Percentiles rank a stretch among this genome's conserved stretches.
Conservation (phyloP, 2,797 vertebrate genomes). For the Ptychadena robeensis region DNA sequence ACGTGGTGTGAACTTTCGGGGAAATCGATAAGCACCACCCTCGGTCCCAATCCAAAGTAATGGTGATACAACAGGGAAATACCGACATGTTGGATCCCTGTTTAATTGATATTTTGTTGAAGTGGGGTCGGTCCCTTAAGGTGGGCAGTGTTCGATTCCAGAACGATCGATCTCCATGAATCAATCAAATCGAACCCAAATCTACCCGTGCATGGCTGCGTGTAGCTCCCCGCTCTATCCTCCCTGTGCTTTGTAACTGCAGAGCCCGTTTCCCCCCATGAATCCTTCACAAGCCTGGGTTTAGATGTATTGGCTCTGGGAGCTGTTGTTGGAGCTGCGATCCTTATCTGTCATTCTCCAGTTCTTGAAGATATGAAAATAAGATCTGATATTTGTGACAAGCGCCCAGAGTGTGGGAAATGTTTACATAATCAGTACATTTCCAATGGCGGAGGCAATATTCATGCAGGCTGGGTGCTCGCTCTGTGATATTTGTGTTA, state of each 20-base stretch:
- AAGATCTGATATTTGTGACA: constrained; percentile 33
- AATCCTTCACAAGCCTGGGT: not conserved
- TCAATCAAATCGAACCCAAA: too few relatives aligned
- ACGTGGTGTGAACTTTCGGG: too few relatives aligned
- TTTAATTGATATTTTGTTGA: too few relatives aligned
- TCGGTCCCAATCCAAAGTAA: too few relatives aligned
- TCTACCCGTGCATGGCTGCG: too few relatives aligned
- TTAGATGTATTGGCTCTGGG: not conserved
- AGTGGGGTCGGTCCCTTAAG: too few relatives aligned
- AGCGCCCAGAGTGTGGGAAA: constrained; percentile 15
- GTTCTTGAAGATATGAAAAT: constrained; percentile 28
- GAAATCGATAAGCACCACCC: too few relatives aligned
- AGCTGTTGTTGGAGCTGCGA: constrained; percentile 10
- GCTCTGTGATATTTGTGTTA: not conserved
- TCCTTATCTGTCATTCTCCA: constrained; percentile 22
- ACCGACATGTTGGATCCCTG: too few relatives aligned
- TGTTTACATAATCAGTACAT: constrained; percentile 39
- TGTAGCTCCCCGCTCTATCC: too few relatives aligned
- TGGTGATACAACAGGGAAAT: too few relatives aligned
- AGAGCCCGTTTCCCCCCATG: not conserved
- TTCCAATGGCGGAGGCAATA: not conserved
- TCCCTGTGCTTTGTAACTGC: not conserved
- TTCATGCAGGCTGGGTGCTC: not conserved
- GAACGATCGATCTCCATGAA: too few relatives aligned
- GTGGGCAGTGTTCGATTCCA: too few relatives aligned